Conservation (phyloP, 1,140 invertebrate species). For the Oscheius sp. region DNA sequence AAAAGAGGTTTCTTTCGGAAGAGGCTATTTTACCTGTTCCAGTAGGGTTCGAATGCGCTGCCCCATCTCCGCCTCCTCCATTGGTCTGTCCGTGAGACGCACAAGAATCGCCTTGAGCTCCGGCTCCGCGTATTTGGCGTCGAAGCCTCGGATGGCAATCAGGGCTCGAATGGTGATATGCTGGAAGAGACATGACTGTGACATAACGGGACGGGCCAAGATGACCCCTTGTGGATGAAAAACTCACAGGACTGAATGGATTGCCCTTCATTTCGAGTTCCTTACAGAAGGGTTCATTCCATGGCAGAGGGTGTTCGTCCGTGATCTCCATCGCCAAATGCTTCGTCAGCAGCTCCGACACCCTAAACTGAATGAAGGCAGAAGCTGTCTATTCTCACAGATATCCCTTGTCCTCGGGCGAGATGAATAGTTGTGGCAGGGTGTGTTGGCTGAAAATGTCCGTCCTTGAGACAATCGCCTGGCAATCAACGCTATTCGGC, state of each 20-base stretch:
- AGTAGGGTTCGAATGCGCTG: slow-evolving; percentile 73
- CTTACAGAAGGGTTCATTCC: slow-evolving; percentile 73
- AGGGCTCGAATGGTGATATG: not conserved
- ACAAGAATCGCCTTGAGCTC: slow-evolving; percentile 65
- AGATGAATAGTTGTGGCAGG: slow-evolving; percentile 68
- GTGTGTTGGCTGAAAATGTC: slow-evolving; percentile 5
- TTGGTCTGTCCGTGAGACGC: slow-evolving; percentile 67
- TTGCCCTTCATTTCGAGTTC: slow-evolving; percentile 46
- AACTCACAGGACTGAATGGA: slow-evolving; percentile 5
- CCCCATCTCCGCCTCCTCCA: slow-evolving; percentile 71
- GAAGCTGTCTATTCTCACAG: slow-evolving; percentile 61
- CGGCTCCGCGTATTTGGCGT: slow-evolving; percentile 61
- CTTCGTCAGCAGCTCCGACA: slow-evolving; percentile 64
- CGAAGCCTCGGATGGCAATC: not conserved
- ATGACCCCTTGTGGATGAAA: no score
- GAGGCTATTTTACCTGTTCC: no score
- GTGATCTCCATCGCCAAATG: slow-evolving; percentile 68
- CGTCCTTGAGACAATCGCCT: slow-evolving; percentile 11
- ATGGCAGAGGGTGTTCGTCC: slow-evolving; percentile 72
- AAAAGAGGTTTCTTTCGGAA: no score
- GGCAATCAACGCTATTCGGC: slow-evolving; percentile 26
- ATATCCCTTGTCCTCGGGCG: slow-evolving; percentile 75
- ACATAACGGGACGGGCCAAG: no score
- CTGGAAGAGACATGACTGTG: not conserved
- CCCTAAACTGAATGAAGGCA: slow-evolving; percentile 20